Base-by-base conservation (phyloP, 1,140 invertebrate species). In the Cylas formicarius region DNA sequence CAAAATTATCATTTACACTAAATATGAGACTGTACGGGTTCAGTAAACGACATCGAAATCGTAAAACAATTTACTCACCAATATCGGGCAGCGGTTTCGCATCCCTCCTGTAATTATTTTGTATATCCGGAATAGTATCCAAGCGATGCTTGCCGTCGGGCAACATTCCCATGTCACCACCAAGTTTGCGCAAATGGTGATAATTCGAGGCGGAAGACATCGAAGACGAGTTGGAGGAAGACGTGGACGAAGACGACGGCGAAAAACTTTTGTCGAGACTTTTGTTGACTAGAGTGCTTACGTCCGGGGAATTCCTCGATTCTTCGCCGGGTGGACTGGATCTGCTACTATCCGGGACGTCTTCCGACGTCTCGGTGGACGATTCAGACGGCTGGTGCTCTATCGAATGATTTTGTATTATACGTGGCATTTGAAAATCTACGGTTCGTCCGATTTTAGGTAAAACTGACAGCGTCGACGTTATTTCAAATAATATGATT, bases 181-280 rank as follows among this genome's bases (percentile, higher is more conserved):
- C 81, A 4, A 82, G 62, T 42, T 82, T 80, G 0, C 79, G 79
- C 16, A 82, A 72, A 56, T 81, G 82, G 27, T 73, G 73, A 44
- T 83, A 84, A 0, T 80, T 76, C 13, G 80, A 80, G 35, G 42
- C 38, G 2, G 43, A 21, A 5, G 68, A 67, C 34, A 69, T 68
- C 3, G 72, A 71, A 31, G 72, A 72, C 5, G 66, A 67, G 13
- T 69, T 71, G 2, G 66, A 66, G 52, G 70, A 72, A 13, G 71
- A 67, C 0, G 71, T 69, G 0, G 70, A 72, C 18, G 72, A 74
- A 19, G 72, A 73, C 17, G 72, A 72, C 8, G 73, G 70, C 14
- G 73, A 75, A 50, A 73, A 74, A 34, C 68, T 72, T 48, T 73
- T 73, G 40, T 72, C 67, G 5, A 44, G 29, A 23, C 17, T 33